Evolutionary conservation across 1,140 invertebrate species (phyloP).

Genomic region (Pantala flavescens): DNA sequence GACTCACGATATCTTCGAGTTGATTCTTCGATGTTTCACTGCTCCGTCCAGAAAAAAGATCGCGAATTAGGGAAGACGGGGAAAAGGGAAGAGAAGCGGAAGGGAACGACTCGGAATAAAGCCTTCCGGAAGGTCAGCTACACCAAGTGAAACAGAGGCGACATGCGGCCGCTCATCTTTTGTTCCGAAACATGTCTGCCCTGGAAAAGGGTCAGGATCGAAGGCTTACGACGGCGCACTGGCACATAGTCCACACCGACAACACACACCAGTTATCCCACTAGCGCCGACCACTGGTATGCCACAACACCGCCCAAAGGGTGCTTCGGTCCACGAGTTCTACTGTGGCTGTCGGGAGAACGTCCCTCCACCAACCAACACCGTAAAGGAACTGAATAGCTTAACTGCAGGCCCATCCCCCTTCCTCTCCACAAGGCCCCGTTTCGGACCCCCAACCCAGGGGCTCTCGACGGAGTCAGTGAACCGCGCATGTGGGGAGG

Average conservation of each 20-base stretch:
- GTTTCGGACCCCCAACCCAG: background rate
- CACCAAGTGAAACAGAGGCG: background rate
- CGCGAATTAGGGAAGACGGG: background rate
- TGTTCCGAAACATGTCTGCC: constrained; percentile 4
- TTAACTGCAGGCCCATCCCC: background rate
- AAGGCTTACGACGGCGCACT: background rate
- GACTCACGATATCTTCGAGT: too few relatives aligned
- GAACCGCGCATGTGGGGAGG: background rate
- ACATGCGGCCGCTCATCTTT: background rate
- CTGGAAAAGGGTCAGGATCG: background rate
- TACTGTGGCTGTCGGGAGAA: background rate
- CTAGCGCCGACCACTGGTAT: background rate
- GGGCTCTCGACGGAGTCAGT: background rate
- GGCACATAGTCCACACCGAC: background rate
- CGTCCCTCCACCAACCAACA: background rate
- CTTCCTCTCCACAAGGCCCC: background rate
- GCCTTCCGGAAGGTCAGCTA: too few relatives aligned
- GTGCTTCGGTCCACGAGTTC: background rate
- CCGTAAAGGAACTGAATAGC: constrained; percentile 8
- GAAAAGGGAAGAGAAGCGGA: background rate
- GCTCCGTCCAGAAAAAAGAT: background rate
- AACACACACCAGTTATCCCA: background rate
- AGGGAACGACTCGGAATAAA: too few relatives aligned
- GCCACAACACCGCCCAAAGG: too few relatives aligned
- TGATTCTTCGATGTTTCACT: background rate